Evolutionary conservation across 2,888 invertebrate genomes (phyloP).

Genomic region (Dione vanillae): DNA sequence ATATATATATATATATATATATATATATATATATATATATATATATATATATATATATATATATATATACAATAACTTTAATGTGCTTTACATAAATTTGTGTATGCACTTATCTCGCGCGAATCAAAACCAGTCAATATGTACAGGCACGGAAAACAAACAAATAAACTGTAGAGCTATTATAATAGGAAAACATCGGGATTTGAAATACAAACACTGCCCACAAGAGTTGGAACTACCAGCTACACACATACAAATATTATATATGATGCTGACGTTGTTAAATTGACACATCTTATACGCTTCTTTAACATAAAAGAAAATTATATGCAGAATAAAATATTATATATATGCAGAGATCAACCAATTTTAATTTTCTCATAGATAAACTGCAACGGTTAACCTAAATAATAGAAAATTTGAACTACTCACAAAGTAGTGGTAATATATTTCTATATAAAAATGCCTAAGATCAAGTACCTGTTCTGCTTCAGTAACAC

Average conservation of each 20-base stretch:
- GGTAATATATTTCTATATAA: not conserved
- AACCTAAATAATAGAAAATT: too few species aligned
- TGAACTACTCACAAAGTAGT: not conserved
- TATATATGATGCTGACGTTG: too few species aligned
- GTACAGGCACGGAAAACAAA: not conserved
- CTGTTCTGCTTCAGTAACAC: constrained; percentile 25
- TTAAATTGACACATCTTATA: too few species aligned
- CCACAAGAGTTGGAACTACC: not conserved
- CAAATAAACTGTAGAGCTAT: not conserved
- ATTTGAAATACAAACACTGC: not conserved
- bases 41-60: too few species aligned
- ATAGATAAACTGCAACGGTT: too few species aligned
- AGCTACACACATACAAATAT: not conserved
- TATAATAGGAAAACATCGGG: constrained; percentile 7
- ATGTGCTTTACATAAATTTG: not conserved
- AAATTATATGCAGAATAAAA: too few species aligned
- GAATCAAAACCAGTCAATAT: not conserved
- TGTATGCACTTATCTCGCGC: not conserved
- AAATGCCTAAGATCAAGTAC: constrained; percentile 1
- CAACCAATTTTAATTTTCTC: too few species aligned
- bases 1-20: too few species aligned
- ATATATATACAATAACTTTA: too few species aligned
- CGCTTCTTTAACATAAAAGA: too few species aligned
- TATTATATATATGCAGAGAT: too few species aligned
- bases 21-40: not conserved